Base-by-base conservation (phyloP, 2,113 vertebrate genomes). In the Epinephelus fuscoguttatus region DNA sequence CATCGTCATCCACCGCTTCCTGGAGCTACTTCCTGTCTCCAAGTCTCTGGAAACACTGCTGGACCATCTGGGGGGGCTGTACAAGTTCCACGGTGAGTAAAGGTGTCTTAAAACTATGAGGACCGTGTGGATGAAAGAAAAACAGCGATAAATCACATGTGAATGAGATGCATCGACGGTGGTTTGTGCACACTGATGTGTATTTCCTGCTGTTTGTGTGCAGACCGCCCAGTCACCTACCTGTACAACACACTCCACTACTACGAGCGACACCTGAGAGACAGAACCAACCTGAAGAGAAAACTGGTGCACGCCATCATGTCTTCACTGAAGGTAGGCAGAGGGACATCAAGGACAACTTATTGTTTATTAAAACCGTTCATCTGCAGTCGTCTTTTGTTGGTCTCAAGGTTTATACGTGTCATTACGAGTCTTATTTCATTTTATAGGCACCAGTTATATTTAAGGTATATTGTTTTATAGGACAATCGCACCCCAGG, bases 161-260 rank as follows among this genome's bases (percentile, higher is more conserved):
- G 30, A 68, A 45, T 55, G 3, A 56, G 14, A 27, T 5, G 6
- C 18, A 0, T 19, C 3, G 21, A n/a, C 6, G 14, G 23, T 37
- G 6, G 42, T 40, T 42, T 53, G 23, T 62, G 33, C 45, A 23
- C 55, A 30, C 19, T 25, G 19, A 49, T 50, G 8, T 40, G 13
- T 67, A 4, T 76, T 67, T 60, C 11, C 2, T 15, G 19, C 37
- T 74, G 3, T 82, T 15, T 89, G 14, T 82, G 45, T 42, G 37
- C 84, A 99, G 98, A 99, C 89, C 98, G 98, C 1, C 98, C 98
- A 0, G 98, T 99, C 88, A 99, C 98, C 25, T 99, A 99, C 82
- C 93, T 99, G 25, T 99, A 99, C 95, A 99, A 99, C 93, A 99
- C 98, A 0, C 96, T 99, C 50, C 98, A 99, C 87, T 99, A 99